phyloP scores from a whole-genome alignment of 2,113 vertebrate species.

The Isichthys henryi region DNA sequence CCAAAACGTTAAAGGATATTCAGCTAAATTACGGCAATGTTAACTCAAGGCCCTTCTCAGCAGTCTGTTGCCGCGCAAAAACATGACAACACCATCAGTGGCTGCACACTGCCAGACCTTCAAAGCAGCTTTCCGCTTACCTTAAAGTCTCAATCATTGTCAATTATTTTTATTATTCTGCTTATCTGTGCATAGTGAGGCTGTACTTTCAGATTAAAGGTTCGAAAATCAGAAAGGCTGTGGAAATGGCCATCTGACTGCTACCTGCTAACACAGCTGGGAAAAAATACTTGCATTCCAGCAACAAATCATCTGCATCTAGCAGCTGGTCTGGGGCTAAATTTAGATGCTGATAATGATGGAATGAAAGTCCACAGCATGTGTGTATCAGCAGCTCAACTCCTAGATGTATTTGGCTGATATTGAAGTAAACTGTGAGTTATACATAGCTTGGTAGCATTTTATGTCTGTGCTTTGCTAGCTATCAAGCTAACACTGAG shows the following conservation, averaged over 20 bases:
- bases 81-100: not conserved
- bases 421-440: not conserved
- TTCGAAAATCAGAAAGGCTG: not conserved
- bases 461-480: not conserved
- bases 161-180: not conserved
- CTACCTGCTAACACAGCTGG: not conserved
- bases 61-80: not conserved
- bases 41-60: not conserved
- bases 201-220: not conserved
- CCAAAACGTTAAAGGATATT: not conserved
- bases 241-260: not conserved
- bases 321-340: not conserved
- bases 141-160: not conserved
- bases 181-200: not conserved
- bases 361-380: not conserved
- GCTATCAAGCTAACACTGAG: not conserved
- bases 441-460: not conserved
- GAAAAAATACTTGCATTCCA: not conserved
- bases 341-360: not conserved
- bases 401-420: not conserved
- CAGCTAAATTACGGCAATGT: not conserved
- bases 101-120: not conserved
- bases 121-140: not conserved
- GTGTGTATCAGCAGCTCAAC: not conserved
- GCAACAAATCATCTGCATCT: not conserved